These are phyloP conservation scores for Hiodon tergisus DNA, from an alignment of 2,113 vertebrate species.

Conservation along the genomic window DNA sequence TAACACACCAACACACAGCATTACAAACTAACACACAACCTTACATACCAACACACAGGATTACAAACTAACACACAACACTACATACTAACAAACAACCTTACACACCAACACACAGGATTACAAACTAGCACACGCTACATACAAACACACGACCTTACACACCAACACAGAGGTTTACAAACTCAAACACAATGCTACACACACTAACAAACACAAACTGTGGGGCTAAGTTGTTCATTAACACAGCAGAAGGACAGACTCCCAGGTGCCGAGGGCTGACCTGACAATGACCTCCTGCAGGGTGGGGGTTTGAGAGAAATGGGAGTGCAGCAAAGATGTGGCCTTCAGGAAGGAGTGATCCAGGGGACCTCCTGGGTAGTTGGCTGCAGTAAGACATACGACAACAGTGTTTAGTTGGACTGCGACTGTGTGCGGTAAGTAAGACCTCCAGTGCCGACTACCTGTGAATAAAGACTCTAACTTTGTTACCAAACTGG, in stretches of 20 bases:
- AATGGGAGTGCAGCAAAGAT: constrained; percentile 77
- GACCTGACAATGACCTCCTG: constrained; percentile 85
- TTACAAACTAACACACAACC: constrained; percentile 37
- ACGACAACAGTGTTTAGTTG: background rate
- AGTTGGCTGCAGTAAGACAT: constrained; percentile 65
- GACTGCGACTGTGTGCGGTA: background rate
- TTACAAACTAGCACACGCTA: background rate
- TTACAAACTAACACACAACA: constrained; percentile 1
- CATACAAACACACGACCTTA: background rate
- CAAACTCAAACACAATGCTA: background rate
- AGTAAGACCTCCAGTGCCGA: too few relatives aligned
- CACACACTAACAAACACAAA: constrained; percentile 14
- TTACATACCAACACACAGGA: too few relatives aligned
- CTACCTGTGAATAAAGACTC: background rate
- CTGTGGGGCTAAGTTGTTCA: background rate
- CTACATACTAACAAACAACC: background rate
- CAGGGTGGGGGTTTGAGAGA: constrained; percentile 64
- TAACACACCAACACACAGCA: too few relatives aligned
- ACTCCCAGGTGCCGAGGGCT: constrained; percentile 40
- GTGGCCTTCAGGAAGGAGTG: constrained; percentile 75
- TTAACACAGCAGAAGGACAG: background rate
- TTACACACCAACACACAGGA: background rate
- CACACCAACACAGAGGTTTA: background rate
- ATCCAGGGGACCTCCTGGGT: constrained; percentile 63
- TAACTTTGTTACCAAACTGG: background rate